phyloP scores from a whole-genome alignment of 2,113 vertebrate species.

The Lophochroa leadbeateri region DNA sequence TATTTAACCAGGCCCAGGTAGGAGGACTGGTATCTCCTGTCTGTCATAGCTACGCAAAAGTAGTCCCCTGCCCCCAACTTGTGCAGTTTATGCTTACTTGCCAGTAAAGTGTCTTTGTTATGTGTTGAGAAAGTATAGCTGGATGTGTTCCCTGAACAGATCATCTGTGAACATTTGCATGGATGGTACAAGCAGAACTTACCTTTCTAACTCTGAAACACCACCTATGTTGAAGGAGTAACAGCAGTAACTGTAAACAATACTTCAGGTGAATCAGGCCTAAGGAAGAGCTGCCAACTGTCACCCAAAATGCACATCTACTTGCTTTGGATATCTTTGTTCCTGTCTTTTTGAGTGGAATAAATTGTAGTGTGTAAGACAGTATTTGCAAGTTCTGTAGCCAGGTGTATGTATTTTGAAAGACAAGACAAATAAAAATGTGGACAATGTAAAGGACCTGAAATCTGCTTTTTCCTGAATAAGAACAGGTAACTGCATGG shows the following conservation, averaged over 20 bases:
- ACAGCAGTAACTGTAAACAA: background rate
- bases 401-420: background rate
- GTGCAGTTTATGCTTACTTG: background rate
- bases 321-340: background rate
- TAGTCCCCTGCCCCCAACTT: too few relatives aligned
- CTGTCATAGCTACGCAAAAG: accelerated
- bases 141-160: background rate
- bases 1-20: background rate
- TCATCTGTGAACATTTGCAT: accelerated
- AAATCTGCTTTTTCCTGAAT: background rate
- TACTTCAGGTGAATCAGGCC: background rate
- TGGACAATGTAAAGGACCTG: background rate
- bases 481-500: background rate
- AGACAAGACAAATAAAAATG: background rate
- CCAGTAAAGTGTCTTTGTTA: background rate
- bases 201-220: background rate
- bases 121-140: background rate
- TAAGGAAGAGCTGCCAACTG: background rate
- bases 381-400: background rate
- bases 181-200: background rate
- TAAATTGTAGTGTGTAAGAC: background rate
- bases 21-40: background rate
- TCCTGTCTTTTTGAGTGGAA: background rate
- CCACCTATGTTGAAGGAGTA: background rate
- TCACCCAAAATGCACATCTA: background rate